Conservation (phyloP, 2,113 vertebrate species). For the Urocitellus parryii region DNA sequence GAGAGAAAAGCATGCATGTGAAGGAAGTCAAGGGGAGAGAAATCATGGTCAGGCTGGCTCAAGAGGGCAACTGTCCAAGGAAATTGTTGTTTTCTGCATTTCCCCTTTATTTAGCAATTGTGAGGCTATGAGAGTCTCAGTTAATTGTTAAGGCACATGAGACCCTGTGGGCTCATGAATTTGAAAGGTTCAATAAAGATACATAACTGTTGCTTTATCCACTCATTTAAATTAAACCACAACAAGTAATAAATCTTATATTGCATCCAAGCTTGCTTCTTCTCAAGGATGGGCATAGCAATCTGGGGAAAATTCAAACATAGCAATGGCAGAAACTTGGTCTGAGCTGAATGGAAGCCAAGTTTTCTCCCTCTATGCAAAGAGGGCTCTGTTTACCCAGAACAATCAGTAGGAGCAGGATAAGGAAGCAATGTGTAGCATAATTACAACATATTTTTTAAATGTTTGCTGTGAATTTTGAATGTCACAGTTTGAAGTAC, state of each 20-base stretch:
- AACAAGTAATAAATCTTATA: background rate
- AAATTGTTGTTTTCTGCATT: background rate
- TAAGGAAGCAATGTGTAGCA: background rate
- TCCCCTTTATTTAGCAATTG: background rate
- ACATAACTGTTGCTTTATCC: background rate
- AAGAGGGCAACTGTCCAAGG: background rate
- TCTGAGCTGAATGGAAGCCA: background rate
- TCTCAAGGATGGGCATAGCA: background rate
- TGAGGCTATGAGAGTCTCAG: background rate
- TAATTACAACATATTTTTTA: background rate
- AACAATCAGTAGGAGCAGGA: background rate
- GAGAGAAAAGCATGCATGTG: background rate
- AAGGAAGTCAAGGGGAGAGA: background rate
- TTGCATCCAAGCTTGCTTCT: background rate
- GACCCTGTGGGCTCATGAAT: background rate
- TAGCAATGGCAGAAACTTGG: background rate
- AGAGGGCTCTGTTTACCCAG: no score
- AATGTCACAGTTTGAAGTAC: background rate
- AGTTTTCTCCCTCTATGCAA: background rate
- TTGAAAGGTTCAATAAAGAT: background rate
- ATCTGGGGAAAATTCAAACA: background rate
- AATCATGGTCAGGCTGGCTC: background rate
- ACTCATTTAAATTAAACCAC: background rate
- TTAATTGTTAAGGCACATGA: background rate
- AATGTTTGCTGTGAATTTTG: background rate